Conservation (phyloP, 2,888 invertebrate genomes). For the Erpobdella octoculata region DNA sequence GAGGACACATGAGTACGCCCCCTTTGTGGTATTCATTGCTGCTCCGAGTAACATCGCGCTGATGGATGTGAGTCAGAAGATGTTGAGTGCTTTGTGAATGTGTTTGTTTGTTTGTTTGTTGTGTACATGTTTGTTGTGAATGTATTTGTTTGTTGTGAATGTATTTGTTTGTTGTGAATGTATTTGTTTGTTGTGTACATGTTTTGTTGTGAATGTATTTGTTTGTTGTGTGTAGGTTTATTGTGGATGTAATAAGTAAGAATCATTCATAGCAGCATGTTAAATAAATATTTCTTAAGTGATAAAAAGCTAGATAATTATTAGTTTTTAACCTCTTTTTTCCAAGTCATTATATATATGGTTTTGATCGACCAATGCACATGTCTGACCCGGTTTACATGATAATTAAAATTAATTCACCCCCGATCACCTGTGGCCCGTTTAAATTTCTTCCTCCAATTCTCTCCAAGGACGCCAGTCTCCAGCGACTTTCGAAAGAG, state of each 20-base stretch:
- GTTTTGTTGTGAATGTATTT: too few species aligned
- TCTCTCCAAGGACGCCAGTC: slow-evolving; percentile 88
- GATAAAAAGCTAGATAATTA: too few species aligned
- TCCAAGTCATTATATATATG: too few species aligned
- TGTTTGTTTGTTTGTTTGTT: not conserved
- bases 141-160: not conserved
- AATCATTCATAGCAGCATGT: too few species aligned
- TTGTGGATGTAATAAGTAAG: too few species aligned
- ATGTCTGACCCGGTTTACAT: too few species aligned
- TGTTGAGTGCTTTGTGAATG: not conserved
- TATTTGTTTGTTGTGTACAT: too few species aligned
- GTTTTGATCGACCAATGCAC: not conserved
- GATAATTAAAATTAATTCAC: too few species aligned
- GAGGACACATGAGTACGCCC: slow-evolving; percentile 92
- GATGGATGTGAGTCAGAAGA: slow-evolving; percentile 17
- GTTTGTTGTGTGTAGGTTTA: too few species aligned
- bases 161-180: too few species aligned
- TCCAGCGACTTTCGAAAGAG: slow-evolving; percentile 89
- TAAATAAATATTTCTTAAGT: too few species aligned
- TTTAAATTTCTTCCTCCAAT: not conserved
- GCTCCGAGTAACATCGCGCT: slow-evolving; percentile 66
- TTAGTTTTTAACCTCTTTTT: too few species aligned
- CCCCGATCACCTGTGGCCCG: not conserved
- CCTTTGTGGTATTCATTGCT: slow-evolving; percentile 97
- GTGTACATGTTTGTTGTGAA: not conserved